Evolutionary conservation across 2,888 invertebrate genomes (phyloP), one percentile per base, ranked within the genome.

Genomic region (Blastobasis adustella): DNA sequence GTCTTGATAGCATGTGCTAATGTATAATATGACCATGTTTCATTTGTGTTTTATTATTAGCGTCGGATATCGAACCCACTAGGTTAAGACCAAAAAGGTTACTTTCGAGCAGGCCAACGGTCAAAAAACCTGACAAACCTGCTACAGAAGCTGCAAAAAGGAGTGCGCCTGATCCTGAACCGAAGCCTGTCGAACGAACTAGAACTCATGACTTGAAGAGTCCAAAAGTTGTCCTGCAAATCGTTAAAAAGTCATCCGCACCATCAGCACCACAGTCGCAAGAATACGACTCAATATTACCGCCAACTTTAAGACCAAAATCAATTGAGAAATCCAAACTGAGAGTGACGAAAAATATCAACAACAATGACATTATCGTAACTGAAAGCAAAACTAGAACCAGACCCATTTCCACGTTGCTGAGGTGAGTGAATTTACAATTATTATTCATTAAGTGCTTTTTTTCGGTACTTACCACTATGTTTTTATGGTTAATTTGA

Each of bases 311-410:
- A 53, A 83, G 73, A 62, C 78, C 79, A 8, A 78, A 74, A 59
- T 57, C 66, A 39, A 54, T 64, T 36, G 83, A 79, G 40, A 76
- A 69, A 59, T 68, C 70, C 49, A 71, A 69, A 46, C 65, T 79
- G 44, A 82, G 79, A 69, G 55, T 76, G 38, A 76, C 77, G 38
- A 85, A 85, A 60, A 82, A 78, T 66, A 77, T 87, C n/a, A 88
- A 88, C 55, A 88, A 87, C 61, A 87, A 87, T 61, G 78, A 79
- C 56, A 75, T 42, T 5, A 42, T 7, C 10, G 42, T n/a, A 42
- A 42, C 6, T 42, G 76, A 79, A 50, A 63, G 63, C 45, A 79
- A 66, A 58, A 65, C 58, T 53, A 62, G 61, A 52, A 66, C 70
- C 44, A 74, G 68, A 45, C 79, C 72, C 65, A 63, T 71, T 43